A percentile compares a stretch with the other conserved stretches of the same genome.
Evolutionary conservation across 2,113 vertebrate species (phyloP).

Genomic region (Castor canadensis): DNA sequence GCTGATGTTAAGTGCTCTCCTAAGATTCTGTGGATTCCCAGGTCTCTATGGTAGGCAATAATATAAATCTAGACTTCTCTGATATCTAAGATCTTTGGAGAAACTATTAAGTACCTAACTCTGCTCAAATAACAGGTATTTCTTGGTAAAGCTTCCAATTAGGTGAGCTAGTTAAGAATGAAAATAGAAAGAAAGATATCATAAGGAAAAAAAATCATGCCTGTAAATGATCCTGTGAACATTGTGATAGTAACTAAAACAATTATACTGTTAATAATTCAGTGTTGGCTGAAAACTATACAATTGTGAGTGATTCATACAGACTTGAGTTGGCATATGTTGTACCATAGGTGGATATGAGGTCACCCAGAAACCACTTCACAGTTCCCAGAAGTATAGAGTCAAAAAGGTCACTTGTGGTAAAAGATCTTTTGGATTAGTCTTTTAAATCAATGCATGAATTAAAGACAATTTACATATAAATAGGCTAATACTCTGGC

Average conservation of each 20-base stretch:
- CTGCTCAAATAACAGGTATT: slow-evolving; percentile 31
- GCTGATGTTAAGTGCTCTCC: not conserved
- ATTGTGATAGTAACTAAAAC: slow-evolving; percentile 52
- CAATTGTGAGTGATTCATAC: slow-evolving; percentile 75
- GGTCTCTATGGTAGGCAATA: not conserved
- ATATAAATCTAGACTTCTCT: slow-evolving; percentile 33
- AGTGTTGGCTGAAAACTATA: slow-evolving; percentile 66
- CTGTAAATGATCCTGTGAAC: slow-evolving; percentile 53
- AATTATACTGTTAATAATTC: slow-evolving; percentile 77
- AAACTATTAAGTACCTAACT: not conserved
- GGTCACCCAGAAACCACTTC: slow-evolving; percentile 81
- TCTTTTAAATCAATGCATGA: slow-evolving; percentile 88
- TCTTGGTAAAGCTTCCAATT: slow-evolving; percentile 50
- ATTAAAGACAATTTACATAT: slow-evolving; percentile 91
- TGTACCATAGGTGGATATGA: slow-evolving; percentile 80
- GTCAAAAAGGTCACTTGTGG: slow-evolving; percentile 87
- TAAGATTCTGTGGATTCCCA: slow-evolving; percentile 7
- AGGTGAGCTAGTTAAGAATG: not conserved
- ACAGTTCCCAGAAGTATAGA: slow-evolving; percentile 81
- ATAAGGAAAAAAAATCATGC: not conserved
- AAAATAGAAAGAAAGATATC: slow-evolving; percentile 23
- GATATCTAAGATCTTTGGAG: not conserved
- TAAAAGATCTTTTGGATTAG: slow-evolving; percentile 87
- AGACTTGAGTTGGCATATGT: slow-evolving; percentile 74
- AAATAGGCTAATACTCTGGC: slow-evolving; percentile 86